Evolutionary conservation across 2,888 invertebrate genomes (phyloP).

Genomic region (Micoletzkya japonica): DNA sequence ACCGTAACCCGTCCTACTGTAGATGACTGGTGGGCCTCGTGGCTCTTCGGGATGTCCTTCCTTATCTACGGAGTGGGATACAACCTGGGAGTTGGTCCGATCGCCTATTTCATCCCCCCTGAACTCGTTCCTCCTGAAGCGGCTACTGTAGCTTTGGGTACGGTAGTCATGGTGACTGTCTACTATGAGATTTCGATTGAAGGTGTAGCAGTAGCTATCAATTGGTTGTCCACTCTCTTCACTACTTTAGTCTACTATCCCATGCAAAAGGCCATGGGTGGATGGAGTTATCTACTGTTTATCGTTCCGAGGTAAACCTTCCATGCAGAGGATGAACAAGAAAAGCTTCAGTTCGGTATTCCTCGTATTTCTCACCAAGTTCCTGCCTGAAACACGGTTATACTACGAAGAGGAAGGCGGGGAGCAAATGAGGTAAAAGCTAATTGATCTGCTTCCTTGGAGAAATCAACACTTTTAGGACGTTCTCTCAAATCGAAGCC

Average conservation of each 20-base stretch:
- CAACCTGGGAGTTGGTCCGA: constrained; percentile 57
- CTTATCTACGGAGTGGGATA: constrained; percentile 57
- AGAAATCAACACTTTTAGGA: background rate
- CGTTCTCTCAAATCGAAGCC: constrained; percentile 10
- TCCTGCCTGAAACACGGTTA: constrained; percentile 48
- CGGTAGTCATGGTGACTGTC: background rate
- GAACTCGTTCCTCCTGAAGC: constrained; percentile 47
- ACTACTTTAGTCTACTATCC: constrained; percentile 57
- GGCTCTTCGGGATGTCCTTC: constrained; percentile 51
- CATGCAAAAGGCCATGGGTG: constrained; percentile 48
- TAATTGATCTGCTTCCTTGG: constrained; percentile 32
- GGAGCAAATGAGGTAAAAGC: background rate
- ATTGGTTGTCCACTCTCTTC: constrained; percentile 51
- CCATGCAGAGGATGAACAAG: background rate
- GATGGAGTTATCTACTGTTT: constrained; percentile 57
- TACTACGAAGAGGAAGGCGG: constrained; percentile 34
- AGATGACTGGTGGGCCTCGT: constrained; percentile 47
- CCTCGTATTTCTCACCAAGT: constrained; percentile 42
- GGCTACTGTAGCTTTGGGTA: constrained; percentile 31
- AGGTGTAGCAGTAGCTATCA: constrained; percentile 52
- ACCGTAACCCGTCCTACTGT: background rate
- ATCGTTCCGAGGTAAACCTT: constrained; percentile 47
- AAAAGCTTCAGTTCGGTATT: constrained; percentile 40
- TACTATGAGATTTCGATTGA: background rate
- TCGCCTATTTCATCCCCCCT: constrained; percentile 54